phyloP scores from a whole-genome alignment of 1,140 invertebrate species.

The Sarcophaga bullata region DNA sequence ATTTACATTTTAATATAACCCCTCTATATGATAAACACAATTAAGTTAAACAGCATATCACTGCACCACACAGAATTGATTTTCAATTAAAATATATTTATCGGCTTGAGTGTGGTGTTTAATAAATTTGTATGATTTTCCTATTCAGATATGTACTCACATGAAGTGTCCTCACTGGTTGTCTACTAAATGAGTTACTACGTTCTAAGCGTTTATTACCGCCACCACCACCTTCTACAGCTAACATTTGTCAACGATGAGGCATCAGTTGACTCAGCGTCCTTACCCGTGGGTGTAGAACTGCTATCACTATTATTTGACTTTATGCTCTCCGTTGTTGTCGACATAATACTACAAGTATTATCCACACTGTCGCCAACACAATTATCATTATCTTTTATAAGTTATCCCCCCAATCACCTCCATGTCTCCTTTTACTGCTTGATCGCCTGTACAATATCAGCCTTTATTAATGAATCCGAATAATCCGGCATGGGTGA shows the following conservation, averaged over 20 bases:
- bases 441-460: constrained; percentile 34
- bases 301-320: constrained; percentile 32
- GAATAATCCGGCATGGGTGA: constrained; percentile 79
- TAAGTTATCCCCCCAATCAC: not conserved
- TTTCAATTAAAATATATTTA: too few relatives aligned
- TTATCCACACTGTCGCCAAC: constrained; percentile 21
- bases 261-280: not conserved
- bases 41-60: too few relatives aligned
- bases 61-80: too few relatives aligned
- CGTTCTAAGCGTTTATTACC: constrained; percentile 62
- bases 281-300: not conserved
- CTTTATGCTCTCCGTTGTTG: constrained; percentile 17
- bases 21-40: too few relatives aligned
- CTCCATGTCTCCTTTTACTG: not conserved
- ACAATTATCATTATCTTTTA: not conserved
- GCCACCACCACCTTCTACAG: constrained; percentile 51
- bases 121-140: not conserved
- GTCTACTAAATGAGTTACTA: constrained; percentile 69
- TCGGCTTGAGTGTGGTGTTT: too few relatives aligned
- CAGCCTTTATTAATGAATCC: constrained; percentile 54
- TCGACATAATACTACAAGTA: constrained; percentile 5
- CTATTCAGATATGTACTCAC: constrained; percentile 55
- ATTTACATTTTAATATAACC: too few relatives aligned
- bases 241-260: constrained; percentile 20
- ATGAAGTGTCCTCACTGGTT: constrained; percentile 72